Evolutionary conservation across 1,140 invertebrate genomes (phyloP), one percentile per base, ranked within the genome.

Genomic region (Apis laboriosa): DNA sequence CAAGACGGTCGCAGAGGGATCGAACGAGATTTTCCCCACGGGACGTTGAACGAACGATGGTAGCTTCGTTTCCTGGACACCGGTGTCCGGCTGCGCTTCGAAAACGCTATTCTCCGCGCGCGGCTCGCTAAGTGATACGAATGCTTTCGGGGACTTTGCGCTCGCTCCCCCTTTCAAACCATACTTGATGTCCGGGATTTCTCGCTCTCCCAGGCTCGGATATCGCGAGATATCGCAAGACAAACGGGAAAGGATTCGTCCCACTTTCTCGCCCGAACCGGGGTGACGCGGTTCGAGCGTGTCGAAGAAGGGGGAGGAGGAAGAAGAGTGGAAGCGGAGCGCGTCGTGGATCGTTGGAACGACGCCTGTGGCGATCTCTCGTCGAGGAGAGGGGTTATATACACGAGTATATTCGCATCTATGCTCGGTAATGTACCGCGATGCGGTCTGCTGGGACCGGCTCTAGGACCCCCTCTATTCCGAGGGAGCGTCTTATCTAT

Each of bases 101-200:
- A 72, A 74, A 77, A 77, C 55, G 61, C 43, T 70, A 55, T 4
- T 51, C 68, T 51, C 73, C 34, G 34, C 15, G 7, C 9, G 21
- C 60, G 2, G n/a, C 43, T 7, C 28, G 82, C 87, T 93, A 93
- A 92, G 89, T 92, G 90, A 92, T 93, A 93, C 88, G 88, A 92
- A 93, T 93, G 92, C 88, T 90, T 88, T 86, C 85, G 58, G 84
- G 88, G 88, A 85, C 87, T 84, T 64, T 28, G 89, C 49, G 83
- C 82, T 75, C 72, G 34, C 5, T 43, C 34, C 34, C 34, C 82
- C 79, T 86, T 88, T 90, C 92, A 92, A 92, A 92, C 91, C 90
- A 92, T 92, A 93, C 91, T 93, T 92, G 92, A 90, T 85, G 91
- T 83, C 83, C 83, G 84, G 83, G 87, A 61, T 88, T 92, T 90